Evolutionary conservation across 1,140 invertebrate genomes (phyloP), one percentile per base, ranked within the genome.

Genomic region (Trachelipus rathkii): DNA sequence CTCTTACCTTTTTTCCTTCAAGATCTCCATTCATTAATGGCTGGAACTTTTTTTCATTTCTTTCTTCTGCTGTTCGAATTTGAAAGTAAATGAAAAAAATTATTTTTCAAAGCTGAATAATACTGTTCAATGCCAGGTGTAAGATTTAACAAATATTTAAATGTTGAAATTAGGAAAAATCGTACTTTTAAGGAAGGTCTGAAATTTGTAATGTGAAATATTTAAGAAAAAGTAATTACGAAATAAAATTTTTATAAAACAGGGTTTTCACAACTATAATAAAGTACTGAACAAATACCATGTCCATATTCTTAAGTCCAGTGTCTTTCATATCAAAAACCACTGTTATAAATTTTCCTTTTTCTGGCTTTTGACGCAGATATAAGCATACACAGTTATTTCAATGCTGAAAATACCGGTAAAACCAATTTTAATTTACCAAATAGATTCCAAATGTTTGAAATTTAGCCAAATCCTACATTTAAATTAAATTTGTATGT

Each of bases 201-300:
- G n/a, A n/a, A n/a, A n/a, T n/a, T n/a, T n/a, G n/a, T n/a, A n/a
- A n/a, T n/a, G n/a, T n/a, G n/a, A n/a, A n/a, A n/a, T 73, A 46
- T 72, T 21, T 70, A 11, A 70, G 19, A 19, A n/a, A n/a, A n/a
- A n/a, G n/a, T n/a, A n/a, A n/a, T n/a, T n/a, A n/a, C n/a, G n/a
- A n/a, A n/a, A n/a, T n/a, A n/a, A n/a, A n/a, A n/a, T n/a, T n/a
- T n/a, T n/a, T n/a, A n/a, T n/a, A 33, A 97, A 89, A 95, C 95
- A 98, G 6, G 95, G 93, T 92, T 94, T 84, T 98, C 94, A 86
- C 89, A 95, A 73, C 97, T 92, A 60, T 89, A 77, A 97, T 95
- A 73, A 97, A 86, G 82, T 94, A 96, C 82, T 85, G 86, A 13
- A 87, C 85, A 77, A 94, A 89, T 21, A 95, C 93, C 89, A 95